These are phyloP conservation scores for Dryocosmus kuriphilus DNA, from an alignment of 2,888 invertebrate genomes.

Conservation along the genomic window DNA sequence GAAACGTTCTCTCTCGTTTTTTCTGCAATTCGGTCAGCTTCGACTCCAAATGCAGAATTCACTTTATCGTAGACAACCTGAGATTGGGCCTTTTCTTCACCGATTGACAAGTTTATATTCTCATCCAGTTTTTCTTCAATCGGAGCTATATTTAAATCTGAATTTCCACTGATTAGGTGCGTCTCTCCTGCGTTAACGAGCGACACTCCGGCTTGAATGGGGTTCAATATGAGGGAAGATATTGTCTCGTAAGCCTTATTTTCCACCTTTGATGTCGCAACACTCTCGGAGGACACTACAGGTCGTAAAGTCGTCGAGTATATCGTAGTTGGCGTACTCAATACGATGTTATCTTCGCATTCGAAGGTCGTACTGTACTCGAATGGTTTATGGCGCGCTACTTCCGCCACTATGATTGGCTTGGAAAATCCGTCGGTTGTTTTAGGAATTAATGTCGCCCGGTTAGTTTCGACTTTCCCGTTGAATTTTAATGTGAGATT, in stretches of 20 bases:
- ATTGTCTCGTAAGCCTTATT: slow-evolving; percentile 51
- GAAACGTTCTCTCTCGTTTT: slow-evolving; percentile 21
- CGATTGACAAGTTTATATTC: slow-evolving; percentile 46
- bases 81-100: slow-evolving; percentile 12
- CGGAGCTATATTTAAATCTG: slow-evolving; percentile 50
- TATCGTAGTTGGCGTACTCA: slow-evolving; percentile 27
- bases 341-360: slow-evolving; percentile 64
- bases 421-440: slow-evolving; percentile 59
- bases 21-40: slow-evolving; percentile 37
- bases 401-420: slow-evolving; percentile 73
- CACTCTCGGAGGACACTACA: slow-evolving; percentile 26
- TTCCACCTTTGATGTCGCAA: slow-evolving; percentile 51
- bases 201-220: slow-evolving; percentile 72
- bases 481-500: slow-evolving; percentile 13
- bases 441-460: slow-evolving; percentile 37
- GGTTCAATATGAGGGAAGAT: slow-evolving; percentile 66
- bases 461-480: slow-evolving; percentile 7
- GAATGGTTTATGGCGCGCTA: slow-evolving; percentile 54
- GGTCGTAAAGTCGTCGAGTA: slow-evolving; percentile 50
- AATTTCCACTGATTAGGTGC: slow-evolving; percentile 56
- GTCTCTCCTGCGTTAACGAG: slow-evolving; percentile 67
- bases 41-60: slow-evolving; percentile 51
- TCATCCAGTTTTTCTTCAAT: slow-evolving; percentile 60
- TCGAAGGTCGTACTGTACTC: slow-evolving; percentile 62
- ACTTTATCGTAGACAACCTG: slow-evolving; percentile 50